Base-by-base conservation (phyloP, 1,140 invertebrate genomes). In the Ooceraea biroi region DNA sequence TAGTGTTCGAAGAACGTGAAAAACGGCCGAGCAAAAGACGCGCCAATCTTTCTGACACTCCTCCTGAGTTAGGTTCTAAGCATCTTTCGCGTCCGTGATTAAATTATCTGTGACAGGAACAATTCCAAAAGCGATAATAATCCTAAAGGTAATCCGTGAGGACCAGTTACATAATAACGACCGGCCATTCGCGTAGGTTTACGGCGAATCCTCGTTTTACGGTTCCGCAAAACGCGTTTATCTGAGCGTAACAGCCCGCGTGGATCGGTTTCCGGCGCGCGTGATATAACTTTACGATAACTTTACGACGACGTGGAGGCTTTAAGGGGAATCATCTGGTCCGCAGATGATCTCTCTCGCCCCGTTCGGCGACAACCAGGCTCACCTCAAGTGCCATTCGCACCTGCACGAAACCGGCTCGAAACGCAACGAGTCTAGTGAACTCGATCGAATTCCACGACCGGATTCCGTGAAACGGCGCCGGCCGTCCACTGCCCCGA, bases 381-480 rank as follows among this genome's bases (percentile, higher is more conserved):
- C 82, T 84, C 72, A 82, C 46, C 61, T 82, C 50, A 87, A 63
- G 52, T 36, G 61, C 61, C 25, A 71, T 84, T 55, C 83, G 89
- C 88, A 89, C 85, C 77, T 86, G 89, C 85, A 83, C 82, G 68
- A 92, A 93, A 93, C 92, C 91, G 91, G 91, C 91, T 90, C 84
- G 68, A 71, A 72, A 74, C 44, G 73, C 41, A 12, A 36, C 88
- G 86, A 85, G 90, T 92, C 91, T 90, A 84, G 87, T 91, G 89
- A 92, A 93, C 91, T 91, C 90, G 90, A 93, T 92, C 85, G 87
- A 91, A 92, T 92, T 90, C 89, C 91, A 88, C 92, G 90, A 92
- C 92, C 91, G 89, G 91, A 92, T 93, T 93, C 92, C 83, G 85
- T 84, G 89, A 90, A 91, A 88, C 74, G 60, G 60, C 73, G 58